These are phyloP conservation scores for Dicerorhinus sumatrensis DNA, from an alignment of 2,113 vertebrate genomes.

Conservation along the genomic window DNA sequence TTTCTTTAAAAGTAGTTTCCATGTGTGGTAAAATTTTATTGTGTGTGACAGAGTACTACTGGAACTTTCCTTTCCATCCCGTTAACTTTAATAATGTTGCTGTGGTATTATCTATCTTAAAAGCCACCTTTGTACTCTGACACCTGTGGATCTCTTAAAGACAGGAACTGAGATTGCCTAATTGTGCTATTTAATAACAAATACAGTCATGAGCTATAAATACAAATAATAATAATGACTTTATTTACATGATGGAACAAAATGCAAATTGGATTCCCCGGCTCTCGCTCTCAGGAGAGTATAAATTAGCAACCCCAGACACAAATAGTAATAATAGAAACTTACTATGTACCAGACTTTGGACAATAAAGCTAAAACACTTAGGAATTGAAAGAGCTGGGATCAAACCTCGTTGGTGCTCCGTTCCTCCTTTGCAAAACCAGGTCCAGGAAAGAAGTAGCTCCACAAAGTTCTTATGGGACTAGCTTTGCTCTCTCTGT, in stretches of 20 bases:
- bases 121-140: conserved; percentile 46
- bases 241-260: not conserved
- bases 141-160: not conserved
- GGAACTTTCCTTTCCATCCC: conserved; percentile 76
- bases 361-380: not conserved
- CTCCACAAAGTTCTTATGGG: not conserved
- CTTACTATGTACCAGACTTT: not conserved
- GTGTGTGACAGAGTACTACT: conserved; percentile 67
- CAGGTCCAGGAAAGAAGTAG: not conserved
- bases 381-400: not conserved
- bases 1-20: conserved; percentile 62
- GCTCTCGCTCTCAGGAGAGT: not conserved
- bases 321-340: conserved; percentile 10
- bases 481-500: not conserved
- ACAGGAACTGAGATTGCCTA: conserved; percentile 37
- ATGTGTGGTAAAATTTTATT: conserved; percentile 65
- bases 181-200: conserved; percentile 44
- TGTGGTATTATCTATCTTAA: conserved; percentile 64
- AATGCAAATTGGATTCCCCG: not conserved
- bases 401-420: not conserved
- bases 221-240: conserved; percentile 2
- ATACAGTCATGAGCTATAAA: conserved; percentile 12
- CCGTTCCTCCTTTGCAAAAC: not conserved
- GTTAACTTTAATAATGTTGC: conserved; percentile 69
- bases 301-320: not conserved